Conservation (phyloP, 2,797 vertebrate species). For the Hylomyscus alleni region DNA sequence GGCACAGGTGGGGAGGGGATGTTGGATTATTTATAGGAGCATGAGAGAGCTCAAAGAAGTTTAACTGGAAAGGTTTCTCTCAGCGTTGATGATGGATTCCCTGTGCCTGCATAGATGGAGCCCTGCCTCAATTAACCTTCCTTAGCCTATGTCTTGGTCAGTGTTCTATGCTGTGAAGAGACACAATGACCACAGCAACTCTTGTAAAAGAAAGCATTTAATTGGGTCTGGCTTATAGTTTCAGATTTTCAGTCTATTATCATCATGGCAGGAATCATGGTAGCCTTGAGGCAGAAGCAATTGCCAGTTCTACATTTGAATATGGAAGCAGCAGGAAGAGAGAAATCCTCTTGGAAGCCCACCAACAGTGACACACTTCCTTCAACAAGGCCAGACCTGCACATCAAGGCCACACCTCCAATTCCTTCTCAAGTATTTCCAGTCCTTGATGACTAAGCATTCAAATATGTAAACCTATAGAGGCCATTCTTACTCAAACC, state of each 20-base stretch:
- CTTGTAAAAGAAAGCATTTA: neutral
- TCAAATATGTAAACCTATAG: neutral
- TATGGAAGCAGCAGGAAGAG: neutral
- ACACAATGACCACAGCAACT: neutral
- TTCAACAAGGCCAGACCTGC: neutral
- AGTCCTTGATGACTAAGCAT: neutral
- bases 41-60: neutral
- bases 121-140: neutral
- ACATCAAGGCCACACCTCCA: neutral
- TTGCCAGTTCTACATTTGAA: neutral
- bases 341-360: neutral
- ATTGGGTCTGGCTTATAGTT: neutral
- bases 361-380: neutral
- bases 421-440: neutral
- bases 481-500: neutral
- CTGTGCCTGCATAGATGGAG: neutral
- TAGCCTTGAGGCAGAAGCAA: neutral
- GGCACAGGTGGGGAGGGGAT: neutral
- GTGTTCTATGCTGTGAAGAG: neutral
- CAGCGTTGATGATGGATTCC: neutral
- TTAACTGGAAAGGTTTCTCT: neutral
- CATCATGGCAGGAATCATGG: neutral
- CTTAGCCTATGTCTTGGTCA: neutral
- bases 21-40: neutral
- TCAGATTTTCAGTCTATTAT: neutral